Percentiles rank a stretch among this genome's conserved stretches.
Evolutionary conservation across 2,113 vertebrate genomes (phyloP).

Genomic region (Synodontis membranacea): DNA sequence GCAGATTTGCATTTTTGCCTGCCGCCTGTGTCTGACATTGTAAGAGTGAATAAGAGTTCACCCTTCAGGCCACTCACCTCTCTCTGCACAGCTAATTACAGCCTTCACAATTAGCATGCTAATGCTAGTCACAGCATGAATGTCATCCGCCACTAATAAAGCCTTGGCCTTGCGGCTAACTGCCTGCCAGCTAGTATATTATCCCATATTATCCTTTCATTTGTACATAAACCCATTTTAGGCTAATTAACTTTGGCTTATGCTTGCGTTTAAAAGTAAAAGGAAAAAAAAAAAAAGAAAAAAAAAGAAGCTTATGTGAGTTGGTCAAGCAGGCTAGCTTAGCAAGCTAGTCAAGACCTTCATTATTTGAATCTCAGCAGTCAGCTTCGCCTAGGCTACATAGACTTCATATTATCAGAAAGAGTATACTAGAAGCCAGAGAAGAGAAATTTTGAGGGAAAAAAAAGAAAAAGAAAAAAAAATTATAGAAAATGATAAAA

Average conservation of each 20-base stretch:
- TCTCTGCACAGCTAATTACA: conserved; percentile 61
- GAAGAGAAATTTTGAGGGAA: conserved; percentile 33
- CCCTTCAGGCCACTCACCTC: conserved; percentile 55
- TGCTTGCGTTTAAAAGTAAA: conserved; percentile 39
- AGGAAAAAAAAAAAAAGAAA: conserved; percentile 5
- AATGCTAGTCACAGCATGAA: conserved; percentile 48
- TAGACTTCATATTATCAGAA: conserved; percentile 49
- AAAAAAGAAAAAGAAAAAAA: too few relatives aligned
- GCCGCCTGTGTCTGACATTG: conserved; percentile 46
- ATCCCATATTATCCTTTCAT: conserved; percentile 53
- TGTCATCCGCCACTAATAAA: conserved; percentile 53
- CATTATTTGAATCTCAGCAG: conserved; percentile 27
- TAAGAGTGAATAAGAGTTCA: conserved; percentile 47
- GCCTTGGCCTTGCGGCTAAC: conserved; percentile 52
- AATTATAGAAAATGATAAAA: too few relatives aligned
- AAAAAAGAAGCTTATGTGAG: conserved; percentile 32
- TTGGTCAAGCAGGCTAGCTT: conserved; percentile 46
- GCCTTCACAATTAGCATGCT: conserved; percentile 57
- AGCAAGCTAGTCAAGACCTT: conserved; percentile 17
- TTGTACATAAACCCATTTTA: conserved; percentile 46
- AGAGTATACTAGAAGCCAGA: conserved; percentile 37
- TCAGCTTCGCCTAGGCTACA: neutral
- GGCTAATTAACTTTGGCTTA: conserved; percentile 49
- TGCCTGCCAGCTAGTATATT: conserved; percentile 50
- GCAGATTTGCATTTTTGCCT: conserved; percentile 60